These are phyloP conservation scores for Eristalis tenax DNA, from an alignment of 2,888 invertebrate species.

Conservation along the genomic window DNA sequence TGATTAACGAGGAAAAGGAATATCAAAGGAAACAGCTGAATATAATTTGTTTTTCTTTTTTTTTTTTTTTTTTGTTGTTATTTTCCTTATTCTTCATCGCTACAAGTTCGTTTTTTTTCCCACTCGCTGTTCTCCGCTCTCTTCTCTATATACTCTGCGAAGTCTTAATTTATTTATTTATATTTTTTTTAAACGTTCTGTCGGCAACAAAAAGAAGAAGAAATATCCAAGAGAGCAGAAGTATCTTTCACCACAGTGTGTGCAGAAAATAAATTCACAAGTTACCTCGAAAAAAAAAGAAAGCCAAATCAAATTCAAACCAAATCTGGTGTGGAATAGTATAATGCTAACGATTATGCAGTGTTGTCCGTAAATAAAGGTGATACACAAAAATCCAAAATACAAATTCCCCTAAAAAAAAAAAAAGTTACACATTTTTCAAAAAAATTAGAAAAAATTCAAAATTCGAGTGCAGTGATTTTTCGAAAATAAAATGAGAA, in stretches of 20 bases:
- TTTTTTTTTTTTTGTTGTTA: neutral
- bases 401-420: neutral
- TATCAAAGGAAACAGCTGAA: slow-evolving; percentile 24
- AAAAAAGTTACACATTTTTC: slow-evolving; percentile 52
- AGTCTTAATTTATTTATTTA: neutral
- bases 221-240: neutral
- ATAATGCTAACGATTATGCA: slow-evolving; percentile 53
- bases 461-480: slow-evolving; percentile 37
- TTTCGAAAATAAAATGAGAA: slow-evolving; percentile 36
- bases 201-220: neutral
- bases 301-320: neutral
- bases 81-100: slow-evolving; percentile 7
- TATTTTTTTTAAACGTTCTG: slow-evolving; percentile 1
- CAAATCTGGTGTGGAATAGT: neutral
- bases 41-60: slow-evolving; percentile 40
- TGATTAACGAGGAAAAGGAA: neutral
- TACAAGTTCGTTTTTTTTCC: slow-evolving; percentile 9
- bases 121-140: neutral
- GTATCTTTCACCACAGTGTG: neutral
- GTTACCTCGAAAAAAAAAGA: neutral
- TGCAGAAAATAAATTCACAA: neutral
- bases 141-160: neutral
- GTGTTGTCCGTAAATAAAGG: slow-evolving; percentile 47
- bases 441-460: slow-evolving; percentile 4
- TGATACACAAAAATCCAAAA: slow-evolving; percentile 20